These are phyloP conservation scores for Caprella mutica DNA, from an alignment of 2,888 invertebrate genomes.

Conservation along the genomic window DNA sequence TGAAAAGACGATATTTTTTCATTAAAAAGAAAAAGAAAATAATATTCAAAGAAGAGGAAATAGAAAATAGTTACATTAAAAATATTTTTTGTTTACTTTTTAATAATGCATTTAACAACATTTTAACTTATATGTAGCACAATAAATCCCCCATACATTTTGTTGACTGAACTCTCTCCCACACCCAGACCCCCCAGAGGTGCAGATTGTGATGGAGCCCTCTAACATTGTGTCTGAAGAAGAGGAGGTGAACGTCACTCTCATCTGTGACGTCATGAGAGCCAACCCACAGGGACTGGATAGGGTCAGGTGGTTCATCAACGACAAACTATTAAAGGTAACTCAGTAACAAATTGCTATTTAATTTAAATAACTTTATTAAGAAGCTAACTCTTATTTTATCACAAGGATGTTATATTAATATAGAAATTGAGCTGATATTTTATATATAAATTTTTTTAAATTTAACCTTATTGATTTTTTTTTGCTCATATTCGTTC, in stretches of 20 bases:
- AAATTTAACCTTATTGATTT: not conserved
- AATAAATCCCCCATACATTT: too few species aligned
- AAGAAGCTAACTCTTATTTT: not conserved
- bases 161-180: too few species aligned
- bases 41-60: too few species aligned
- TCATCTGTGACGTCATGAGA: constrained; percentile 63
- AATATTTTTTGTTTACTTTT: too few species aligned
- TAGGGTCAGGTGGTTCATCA: constrained; percentile 79
- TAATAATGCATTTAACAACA: too few species aligned
- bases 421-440: not conserved
- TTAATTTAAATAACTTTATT: too few species aligned
- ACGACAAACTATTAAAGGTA: constrained; percentile 69
- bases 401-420: not conserved
- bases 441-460: not conserved
- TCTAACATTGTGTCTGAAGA: constrained; percentile 64
- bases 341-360: too few species aligned
- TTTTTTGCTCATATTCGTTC: not conserved
- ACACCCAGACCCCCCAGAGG: constrained; percentile 36
- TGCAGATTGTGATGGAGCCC: constrained; percentile 49
- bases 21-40: too few species aligned
- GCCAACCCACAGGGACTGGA: constrained; percentile 60
- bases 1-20: too few species aligned
- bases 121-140: too few species aligned
- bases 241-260: constrained; percentile 64
- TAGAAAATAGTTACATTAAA: too few species aligned